Base-by-base conservation (phyloP, 2,888 invertebrate species). In the Spicauda simplicius region DNA sequence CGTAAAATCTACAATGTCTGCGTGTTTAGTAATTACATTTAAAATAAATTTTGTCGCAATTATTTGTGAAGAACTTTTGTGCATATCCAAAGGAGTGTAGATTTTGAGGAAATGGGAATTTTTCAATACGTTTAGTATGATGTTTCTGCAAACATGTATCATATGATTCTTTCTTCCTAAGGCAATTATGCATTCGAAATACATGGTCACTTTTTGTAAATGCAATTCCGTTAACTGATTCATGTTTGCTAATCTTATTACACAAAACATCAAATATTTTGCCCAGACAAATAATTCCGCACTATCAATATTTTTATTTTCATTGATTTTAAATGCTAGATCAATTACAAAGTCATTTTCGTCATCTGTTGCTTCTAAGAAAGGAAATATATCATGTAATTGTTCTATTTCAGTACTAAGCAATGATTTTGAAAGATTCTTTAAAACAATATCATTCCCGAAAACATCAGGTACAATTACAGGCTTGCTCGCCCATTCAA, bases 401-500 rank as follows among this genome's bases (percentile, higher is more conserved):
- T 77, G 56, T 55, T 90, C 72, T 63, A 86, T 76, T 69, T 84
- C 84, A 58, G 83, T 80, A 30, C 78, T 78, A 55, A 94, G 80
- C 59, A 95, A 80, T 55, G 85, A 83, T 75, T 85, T 87, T 8
- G 93, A 94, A 67, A 94, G 76, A 69, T 81, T 86, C 64, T 79
- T 80, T 4, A 94, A 73, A 10, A 87, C 73, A 64, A 72, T 77
- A 69, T 89, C 86, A 67, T 83, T 79, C 2, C 80, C 80, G 54
- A 88, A 77, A 18, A 81, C 77, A 60, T 91, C 89, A 14, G 90
- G 78, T 16, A 88, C 69, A 6, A 77, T 57, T 14, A 85, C 80
- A 1, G 88, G 83, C 50, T 85, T 76, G 0, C 83, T 78, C 20
- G 81, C 80, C 95, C 95, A 95, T 73, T 86, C 88, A 0, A 83